Evolutionary conservation across 1,140 invertebrate genomes (phyloP).

Genomic region (Sitobion miscanthi): DNA sequence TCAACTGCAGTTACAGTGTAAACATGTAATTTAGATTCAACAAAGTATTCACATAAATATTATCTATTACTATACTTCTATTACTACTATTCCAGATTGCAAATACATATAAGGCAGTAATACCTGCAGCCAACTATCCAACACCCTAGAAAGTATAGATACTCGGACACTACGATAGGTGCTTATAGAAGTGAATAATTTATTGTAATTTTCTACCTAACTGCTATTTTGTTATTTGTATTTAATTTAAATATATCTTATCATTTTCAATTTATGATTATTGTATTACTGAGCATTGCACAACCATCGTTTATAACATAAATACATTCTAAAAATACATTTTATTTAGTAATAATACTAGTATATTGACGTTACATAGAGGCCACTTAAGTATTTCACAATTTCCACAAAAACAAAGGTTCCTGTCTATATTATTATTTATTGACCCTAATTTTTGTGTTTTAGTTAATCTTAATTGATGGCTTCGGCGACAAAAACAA

Average conservation of each 20-base stretch:
- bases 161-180: not conserved
- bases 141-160: not conserved
- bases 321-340: not conserved
- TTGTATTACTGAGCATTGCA: not conserved
- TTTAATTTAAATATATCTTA: not conserved
- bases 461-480: not conserved
- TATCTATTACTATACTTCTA: not conserved
- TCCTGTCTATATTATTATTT: not conserved
- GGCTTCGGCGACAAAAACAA: not conserved
- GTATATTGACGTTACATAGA: not conserved
- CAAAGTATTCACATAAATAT: not conserved
- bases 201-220: not conserved
- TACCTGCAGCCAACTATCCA: too few species aligned
- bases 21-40: not conserved
- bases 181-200: not conserved
- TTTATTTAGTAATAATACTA: not conserved
- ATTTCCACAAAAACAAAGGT: not conserved
- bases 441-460: not conserved
- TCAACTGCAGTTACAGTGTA: not conserved
- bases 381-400: not conserved
- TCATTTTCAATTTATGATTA: not conserved
- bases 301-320: not conserved
- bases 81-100: not conserved
- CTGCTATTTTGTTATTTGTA: not conserved
- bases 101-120: too few species aligned